Conservation (phyloP, 2,888 invertebrate species). For the Apoda limacodes region DNA sequence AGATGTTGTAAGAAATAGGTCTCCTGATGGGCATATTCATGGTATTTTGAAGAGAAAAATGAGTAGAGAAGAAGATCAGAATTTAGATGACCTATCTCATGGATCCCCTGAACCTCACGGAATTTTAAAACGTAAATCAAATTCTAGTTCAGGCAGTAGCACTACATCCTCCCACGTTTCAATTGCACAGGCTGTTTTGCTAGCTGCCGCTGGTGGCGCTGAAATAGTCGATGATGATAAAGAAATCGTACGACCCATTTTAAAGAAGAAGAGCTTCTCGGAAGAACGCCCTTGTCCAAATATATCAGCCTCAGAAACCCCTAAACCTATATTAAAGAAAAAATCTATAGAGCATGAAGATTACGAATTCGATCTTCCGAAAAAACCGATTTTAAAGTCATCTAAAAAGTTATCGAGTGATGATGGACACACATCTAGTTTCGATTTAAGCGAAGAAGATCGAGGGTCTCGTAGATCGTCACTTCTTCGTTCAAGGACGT, state of each 20-base stretch:
- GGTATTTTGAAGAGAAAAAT: slow-evolving; percentile 78
- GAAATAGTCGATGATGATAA: slow-evolving; percentile 68
- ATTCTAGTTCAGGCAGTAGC: slow-evolving; percentile 75
- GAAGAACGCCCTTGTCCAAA: slow-evolving; percentile 73
- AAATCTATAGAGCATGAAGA: slow-evolving; percentile 84
- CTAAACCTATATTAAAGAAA: slow-evolving; percentile 88
- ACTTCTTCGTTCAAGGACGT: slow-evolving; percentile 64
- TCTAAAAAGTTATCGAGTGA: slow-evolving; percentile 76
- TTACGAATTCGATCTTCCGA: slow-evolving; percentile 77
- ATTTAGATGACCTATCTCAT: slow-evolving; percentile 71
- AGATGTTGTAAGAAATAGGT: slow-evolving; percentile 73
- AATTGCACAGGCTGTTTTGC: slow-evolving; percentile 75
- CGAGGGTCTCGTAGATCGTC: slow-evolving; percentile 69
- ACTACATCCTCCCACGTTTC: slow-evolving; percentile 75
- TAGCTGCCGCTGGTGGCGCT: slow-evolving; percentile 73
- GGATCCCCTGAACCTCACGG: slow-evolving; percentile 80
- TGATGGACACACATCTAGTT: slow-evolving; percentile 67
- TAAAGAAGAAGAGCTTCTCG: slow-evolving; percentile 84
- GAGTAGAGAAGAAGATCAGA: slow-evolving; percentile 73
- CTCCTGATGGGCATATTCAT: slow-evolving; percentile 74
- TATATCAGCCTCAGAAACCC: slow-evolving; percentile 53
- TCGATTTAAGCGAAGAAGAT: slow-evolving; percentile 66
- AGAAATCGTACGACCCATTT: slow-evolving; percentile 78
- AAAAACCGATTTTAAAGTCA: slow-evolving; percentile 82
- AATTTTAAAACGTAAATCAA: slow-evolving; percentile 83